Evolutionary conservation across 2,113 vertebrate genomes (phyloP).

Genomic region (Siniperca chuatsi): DNA sequence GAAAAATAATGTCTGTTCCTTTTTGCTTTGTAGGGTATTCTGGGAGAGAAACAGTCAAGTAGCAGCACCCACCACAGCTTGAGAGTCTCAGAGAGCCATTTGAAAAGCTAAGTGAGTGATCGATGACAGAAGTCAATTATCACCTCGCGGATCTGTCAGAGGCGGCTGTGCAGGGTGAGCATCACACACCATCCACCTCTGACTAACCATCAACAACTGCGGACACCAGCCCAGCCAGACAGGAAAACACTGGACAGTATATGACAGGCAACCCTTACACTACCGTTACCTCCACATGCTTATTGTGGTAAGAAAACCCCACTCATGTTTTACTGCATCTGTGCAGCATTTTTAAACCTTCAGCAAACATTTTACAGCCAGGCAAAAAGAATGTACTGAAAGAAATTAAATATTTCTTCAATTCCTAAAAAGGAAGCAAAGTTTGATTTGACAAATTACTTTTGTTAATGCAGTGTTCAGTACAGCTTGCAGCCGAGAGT

Average conservation of each 20-base stretch:
- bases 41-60: conserved; percentile 47
- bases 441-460: conserved; percentile 39
- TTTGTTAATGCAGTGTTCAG: conserved; percentile 22
- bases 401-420: background rate
- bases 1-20: background rate
- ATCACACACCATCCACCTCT: conserved; percentile 53
- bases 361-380: background rate
- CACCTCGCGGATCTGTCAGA: conserved; percentile 71
- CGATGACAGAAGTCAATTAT: conserved; percentile 83
- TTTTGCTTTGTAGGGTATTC: conserved; percentile 37
- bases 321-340: background rate
- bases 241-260: conserved; percentile 29
- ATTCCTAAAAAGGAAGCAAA: conserved; percentile 3
- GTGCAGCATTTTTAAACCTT: background rate
- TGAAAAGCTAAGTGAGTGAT: conserved; percentile 74
- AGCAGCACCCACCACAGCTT: conserved; percentile 45
- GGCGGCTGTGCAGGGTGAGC: conserved; percentile 51
- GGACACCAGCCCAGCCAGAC: conserved; percentile 32
- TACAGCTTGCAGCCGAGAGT: conserved; percentile 19
- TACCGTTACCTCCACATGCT: conserved; percentile 30
- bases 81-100: conserved; percentile 63
- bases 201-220: conserved; percentile 52
- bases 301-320: background rate
- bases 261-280: background rate
- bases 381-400: background rate